Percentiles rank a stretch among this genome's conserved stretches.
phyloP scores from a whole-genome alignment of 2,113 vertebrate genomes.

The Caranx ignobilis region DNA sequence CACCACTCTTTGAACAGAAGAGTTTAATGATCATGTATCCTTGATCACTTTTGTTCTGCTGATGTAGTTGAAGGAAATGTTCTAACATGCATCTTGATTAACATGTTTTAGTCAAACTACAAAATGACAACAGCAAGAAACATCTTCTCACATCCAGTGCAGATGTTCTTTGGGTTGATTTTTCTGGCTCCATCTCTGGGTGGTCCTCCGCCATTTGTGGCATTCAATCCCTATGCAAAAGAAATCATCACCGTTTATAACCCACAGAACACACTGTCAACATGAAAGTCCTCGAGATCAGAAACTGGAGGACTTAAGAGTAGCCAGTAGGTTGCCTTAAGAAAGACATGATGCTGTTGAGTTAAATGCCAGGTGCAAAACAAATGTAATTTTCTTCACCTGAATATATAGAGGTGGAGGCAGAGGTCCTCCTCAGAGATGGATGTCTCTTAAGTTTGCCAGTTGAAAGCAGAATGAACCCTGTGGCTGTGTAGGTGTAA shows the following conservation, averaged over 20 bases:
- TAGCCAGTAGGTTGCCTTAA: too few species aligned
- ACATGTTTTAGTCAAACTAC: background rate
- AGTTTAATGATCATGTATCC: too few species aligned
- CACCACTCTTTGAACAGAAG: background rate
- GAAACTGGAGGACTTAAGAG: too few species aligned
- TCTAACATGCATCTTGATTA: background rate
- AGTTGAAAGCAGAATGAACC: background rate
- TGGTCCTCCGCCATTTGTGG: too few species aligned
- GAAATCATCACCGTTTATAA: too few species aligned
- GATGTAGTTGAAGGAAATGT: background rate
- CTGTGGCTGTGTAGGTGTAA: background rate
- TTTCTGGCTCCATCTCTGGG: background rate
- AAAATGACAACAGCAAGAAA: background rate
- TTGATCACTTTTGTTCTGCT: background rate
- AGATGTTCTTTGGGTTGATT: background rate
- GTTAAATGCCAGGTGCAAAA: background rate
- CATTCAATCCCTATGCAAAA: too few species aligned
- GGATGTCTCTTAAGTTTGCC: background rate
- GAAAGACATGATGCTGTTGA: background rate
- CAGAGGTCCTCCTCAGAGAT: too few species aligned
- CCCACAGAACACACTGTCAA: too few species aligned
- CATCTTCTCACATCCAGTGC: background rate
- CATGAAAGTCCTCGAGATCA: too few species aligned
- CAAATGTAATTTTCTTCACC: background rate
- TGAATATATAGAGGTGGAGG: too few species aligned